Conservation (phyloP, 2,113 vertebrate genomes). For the Grantiella picta region DNA sequence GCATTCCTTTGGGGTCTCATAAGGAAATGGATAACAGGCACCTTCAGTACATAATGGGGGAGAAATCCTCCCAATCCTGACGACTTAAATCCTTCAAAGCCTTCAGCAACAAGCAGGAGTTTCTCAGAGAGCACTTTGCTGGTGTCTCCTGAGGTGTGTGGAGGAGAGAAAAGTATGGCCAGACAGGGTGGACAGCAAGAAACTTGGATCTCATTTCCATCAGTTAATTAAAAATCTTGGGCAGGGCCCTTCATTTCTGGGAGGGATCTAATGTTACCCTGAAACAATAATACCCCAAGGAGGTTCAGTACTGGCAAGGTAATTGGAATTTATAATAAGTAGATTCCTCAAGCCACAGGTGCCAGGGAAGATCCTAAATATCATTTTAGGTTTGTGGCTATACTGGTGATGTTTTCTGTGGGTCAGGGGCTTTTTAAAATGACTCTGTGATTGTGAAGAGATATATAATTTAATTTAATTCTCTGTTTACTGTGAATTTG, state of each 20-base stretch:
- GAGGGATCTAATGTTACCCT: too few relatives aligned
- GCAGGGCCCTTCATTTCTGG: neutral
- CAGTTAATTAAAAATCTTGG: neutral
- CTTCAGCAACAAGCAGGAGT: neutral
- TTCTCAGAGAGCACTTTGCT: neutral
- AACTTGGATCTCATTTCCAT: neutral
- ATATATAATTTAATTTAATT: neutral
- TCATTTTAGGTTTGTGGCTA: neutral
- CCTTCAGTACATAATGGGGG: neutral
- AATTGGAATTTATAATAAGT: neutral
- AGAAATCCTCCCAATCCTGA: neutral
- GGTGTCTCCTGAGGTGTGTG: neutral
- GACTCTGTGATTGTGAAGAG: neutral
- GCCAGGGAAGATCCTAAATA: neutral
- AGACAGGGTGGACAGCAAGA: neutral
- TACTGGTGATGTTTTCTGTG: neutral
- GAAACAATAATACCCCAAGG: neutral
- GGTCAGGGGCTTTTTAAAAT: neutral
- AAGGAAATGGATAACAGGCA: neutral
- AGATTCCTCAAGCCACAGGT: neutral
- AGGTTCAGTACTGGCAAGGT: neutral
- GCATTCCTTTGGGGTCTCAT: neutral
- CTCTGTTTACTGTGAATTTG: neutral
- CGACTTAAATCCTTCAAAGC: neutral
- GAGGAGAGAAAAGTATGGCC: neutral